Evolutionary conservation across 2,888 invertebrate species (phyloP).

Genomic region (Scrobipalpa costella): DNA sequence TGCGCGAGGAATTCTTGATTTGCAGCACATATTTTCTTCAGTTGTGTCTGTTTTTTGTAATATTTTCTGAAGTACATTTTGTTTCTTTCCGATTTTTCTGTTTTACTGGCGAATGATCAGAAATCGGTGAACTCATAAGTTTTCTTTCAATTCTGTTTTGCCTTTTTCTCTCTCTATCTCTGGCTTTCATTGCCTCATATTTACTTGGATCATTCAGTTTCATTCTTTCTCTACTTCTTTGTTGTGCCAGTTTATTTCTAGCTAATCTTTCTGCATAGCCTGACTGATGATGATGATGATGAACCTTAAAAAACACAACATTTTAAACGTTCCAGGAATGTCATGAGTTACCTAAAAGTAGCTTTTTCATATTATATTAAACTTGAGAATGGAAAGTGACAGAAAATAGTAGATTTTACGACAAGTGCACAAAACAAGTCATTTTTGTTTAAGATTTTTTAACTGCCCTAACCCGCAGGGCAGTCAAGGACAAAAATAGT

Average conservation of each 20-base stretch:
- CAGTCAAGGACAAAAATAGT: too few relatives aligned
- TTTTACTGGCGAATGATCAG: not conserved
- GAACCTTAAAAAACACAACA: too few relatives aligned
- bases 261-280: not conserved
- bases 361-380: too few relatives aligned
- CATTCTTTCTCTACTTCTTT: not conserved
- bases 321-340: too few relatives aligned
- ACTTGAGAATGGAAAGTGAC: too few relatives aligned
- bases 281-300: too few relatives aligned
- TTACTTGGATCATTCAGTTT: not conserved
- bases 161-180: not conserved
- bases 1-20: not conserved
- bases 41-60: not conserved
- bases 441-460: too few relatives aligned
- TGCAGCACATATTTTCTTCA: not conserved
- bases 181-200: not conserved
- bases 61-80: not conserved
- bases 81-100: not conserved
- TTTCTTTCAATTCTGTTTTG: not conserved
- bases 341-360: too few relatives aligned
- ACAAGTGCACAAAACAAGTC: too few relatives aligned
- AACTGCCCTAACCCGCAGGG: too few relatives aligned
- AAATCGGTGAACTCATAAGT: not conserved
- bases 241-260: not conserved
- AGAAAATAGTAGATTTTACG: too few relatives aligned